Percentiles rank a stretch among this genome's conserved stretches.
phyloP scores from a whole-genome alignment of 2,113 vertebrate species.

The Muntiacus reevesi region DNA sequence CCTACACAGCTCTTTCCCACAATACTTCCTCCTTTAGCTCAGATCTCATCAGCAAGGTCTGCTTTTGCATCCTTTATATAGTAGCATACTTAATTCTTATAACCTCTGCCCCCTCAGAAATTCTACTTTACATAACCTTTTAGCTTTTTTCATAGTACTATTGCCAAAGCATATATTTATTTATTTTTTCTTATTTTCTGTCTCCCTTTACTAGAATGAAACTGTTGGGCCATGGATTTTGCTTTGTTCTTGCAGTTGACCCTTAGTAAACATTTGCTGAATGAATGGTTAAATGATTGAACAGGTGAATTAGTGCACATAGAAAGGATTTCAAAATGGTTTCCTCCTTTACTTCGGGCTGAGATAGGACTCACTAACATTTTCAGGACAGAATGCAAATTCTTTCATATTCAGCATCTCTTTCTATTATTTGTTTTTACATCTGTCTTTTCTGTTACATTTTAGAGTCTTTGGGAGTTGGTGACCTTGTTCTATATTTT shows the following conservation, averaged over 20 bases:
- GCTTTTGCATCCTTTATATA: background rate
- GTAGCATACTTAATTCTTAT: background rate
- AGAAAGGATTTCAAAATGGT: background rate
- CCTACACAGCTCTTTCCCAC: accelerated
- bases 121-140: background rate
- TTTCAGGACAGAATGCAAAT: background rate
- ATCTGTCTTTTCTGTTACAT: background rate
- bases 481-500: background rate
- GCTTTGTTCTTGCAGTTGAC: background rate
- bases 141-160: background rate
- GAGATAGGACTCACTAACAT: background rate
- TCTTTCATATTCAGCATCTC: background rate
- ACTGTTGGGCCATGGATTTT: background rate
- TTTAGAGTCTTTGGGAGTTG: background rate
- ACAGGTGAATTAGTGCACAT: background rate
- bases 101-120: background rate
- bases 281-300: constrained; percentile 1
- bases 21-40: background rate
- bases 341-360: background rate
- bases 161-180: background rate
- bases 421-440: background rate
- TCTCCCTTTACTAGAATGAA: background rate
- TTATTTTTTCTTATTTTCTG: background rate
- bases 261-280: constrained; percentile 1
- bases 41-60: background rate